These are phyloP conservation scores for Neodiprion virginianus DNA, from an alignment of 1,140 invertebrate genomes.

Conservation along the genomic window DNA sequence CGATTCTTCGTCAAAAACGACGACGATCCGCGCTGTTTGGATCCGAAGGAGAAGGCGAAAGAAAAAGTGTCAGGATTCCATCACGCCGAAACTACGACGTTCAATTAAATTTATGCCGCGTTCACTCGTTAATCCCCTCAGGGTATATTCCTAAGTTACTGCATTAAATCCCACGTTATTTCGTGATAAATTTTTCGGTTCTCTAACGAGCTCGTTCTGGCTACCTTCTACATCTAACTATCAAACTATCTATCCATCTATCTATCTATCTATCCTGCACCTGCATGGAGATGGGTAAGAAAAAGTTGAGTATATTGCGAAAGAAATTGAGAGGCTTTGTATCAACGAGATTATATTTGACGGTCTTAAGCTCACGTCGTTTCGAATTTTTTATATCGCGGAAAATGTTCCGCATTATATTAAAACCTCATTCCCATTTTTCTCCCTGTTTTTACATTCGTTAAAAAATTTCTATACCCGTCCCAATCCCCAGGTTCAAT, in stretches of 20 bases:
- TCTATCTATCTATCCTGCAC: no score
- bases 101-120: constrained; percentile 5
- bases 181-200: neutral
- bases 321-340: neutral
- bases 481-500: neutral
- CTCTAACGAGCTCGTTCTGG: neutral
- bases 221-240: no score
- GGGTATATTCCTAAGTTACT: neutral
- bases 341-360: neutral
- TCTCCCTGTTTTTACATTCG: neutral
- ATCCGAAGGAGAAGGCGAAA: no score
- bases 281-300: no score
- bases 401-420: neutral
- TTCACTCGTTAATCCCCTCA: neutral
- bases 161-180: neutral
- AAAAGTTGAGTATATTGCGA: neutral
- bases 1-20: no score
- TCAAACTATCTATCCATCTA: no score
- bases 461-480: neutral
- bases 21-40: no score
- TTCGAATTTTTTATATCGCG: neutral
- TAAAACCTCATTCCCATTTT: neutral
- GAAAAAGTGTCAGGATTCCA: no score
- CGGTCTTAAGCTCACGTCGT: neutral
- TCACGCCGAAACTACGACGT: neutral